Evolutionary conservation across 2,113 vertebrate genomes (phyloP), one percentile per base, ranked within the genome.

Genomic region (Coptodon bakossiorum): DNA sequence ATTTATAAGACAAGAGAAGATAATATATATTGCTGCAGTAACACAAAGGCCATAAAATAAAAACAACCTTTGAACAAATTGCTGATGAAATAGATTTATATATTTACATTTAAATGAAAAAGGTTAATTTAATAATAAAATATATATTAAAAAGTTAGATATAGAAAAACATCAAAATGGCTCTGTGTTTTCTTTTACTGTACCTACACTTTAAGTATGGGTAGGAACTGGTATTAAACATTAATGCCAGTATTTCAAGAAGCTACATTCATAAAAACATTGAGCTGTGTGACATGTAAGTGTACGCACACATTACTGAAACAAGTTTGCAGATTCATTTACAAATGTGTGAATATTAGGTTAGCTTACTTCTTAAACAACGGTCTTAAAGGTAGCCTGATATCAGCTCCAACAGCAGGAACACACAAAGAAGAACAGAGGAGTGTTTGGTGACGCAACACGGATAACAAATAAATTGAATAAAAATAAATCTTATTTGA

Each of bases 361-460:
- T 27, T 2, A 73, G 50, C 8, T 53, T 53, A 53, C 50, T 53
- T n/a, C 19, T 19, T 16, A 52, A 52, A 73, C 38, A 45, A 27
- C 27, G 2, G 22, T 16, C 68, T 27, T 4, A 0, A 10, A 73
- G 1, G 22, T 0, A 0, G 5, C 38, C 38, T 1, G 22, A 6
- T 40, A 45, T 45, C 38, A 73, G 38, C 38, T 40, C n/a, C 36
- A 43, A 71, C 36, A 24, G 36, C 63, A 71, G 63, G 36, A 22
- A 14, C 19, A 68, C 36, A 68, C 63, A 43, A 71, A 40, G 36
- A 16, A 40, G n/a, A 71, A 71, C 63, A 71, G 63, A 16, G 22
- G 38, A 73, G 66, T 73, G 38, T 71, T 24, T 71, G n/a, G n/a
- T 71, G 38, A 71, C 2, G 8, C 22, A 43, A 43, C 66, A 24